Evolutionary conservation across 2,888 invertebrate species (phyloP).

Genomic region (Sylvicola fuscatus): DNA sequence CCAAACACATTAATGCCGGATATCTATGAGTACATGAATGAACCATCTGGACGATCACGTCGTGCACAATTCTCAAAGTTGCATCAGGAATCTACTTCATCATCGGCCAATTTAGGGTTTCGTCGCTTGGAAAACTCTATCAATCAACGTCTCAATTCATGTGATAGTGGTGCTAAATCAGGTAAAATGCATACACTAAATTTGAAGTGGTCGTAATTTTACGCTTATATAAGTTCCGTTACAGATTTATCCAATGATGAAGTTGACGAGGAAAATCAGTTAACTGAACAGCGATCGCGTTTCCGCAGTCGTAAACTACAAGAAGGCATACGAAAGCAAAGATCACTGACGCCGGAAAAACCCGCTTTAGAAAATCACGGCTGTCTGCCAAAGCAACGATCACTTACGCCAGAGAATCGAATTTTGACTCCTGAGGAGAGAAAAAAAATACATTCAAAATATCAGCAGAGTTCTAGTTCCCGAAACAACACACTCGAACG

Average conservation of each 20-base stretch:
- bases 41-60: slow-evolving; percentile 24
- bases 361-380: slow-evolving; percentile 11
- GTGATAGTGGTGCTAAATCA: slow-evolving; percentile 27
- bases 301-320: slow-evolving; percentile 1
- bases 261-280: slow-evolving; percentile 25
- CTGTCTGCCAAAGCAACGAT: slow-evolving; percentile 21
- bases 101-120: slow-evolving; percentile 37
- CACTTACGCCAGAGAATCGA: slow-evolving; percentile 23
- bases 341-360: slow-evolving; percentile 23
- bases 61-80: slow-evolving; percentile 31
- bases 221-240: neutral
- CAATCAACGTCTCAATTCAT: slow-evolving; percentile 26
- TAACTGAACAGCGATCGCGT: no score
- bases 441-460: neutral
- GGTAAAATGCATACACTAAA: slow-evolving; percentile 13
- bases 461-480: slow-evolving; percentile 19
- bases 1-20: slow-evolving; percentile 1
- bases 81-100: slow-evolving; percentile 27
- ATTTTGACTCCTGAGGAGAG: slow-evolving; percentile 22
- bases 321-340: slow-evolving; percentile 13
- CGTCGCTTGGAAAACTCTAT: slow-evolving; percentile 34
- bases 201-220: slow-evolving; percentile 1
- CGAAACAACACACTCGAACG: slow-evolving; percentile 23
- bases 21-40: slow-evolving; percentile 4
- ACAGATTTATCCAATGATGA: slow-evolving; percentile 32